Conservation (phyloP, 2,888 invertebrate species). For the Mechanitis messenoides region DNA sequence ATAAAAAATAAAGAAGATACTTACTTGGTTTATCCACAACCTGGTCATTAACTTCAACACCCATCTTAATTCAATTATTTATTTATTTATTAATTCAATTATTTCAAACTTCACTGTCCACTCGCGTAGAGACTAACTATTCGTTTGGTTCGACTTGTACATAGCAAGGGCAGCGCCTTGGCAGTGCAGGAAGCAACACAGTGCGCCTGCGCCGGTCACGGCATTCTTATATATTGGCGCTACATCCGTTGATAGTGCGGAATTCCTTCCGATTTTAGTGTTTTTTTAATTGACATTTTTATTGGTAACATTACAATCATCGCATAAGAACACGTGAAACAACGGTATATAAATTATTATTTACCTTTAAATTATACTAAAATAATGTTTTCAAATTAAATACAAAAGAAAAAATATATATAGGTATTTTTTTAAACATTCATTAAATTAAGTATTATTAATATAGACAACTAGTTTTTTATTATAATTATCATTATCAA, state of each 20-base stretch:
- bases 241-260: slow-evolving; percentile 12
- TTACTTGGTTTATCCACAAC: slow-evolving; percentile 15
- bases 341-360: too few species aligned
- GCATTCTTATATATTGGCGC: slow-evolving; percentile 29
- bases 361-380: too few species aligned
- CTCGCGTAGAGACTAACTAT: slow-evolving; percentile 11
- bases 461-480: too few species aligned
- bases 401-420: too few species aligned
- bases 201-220: slow-evolving; percentile 27
- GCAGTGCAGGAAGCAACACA: slow-evolving; percentile 28
- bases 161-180: slow-evolving; percentile 32
- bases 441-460: too few species aligned
- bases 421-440: too few species aligned
- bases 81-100: neutral
- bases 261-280: slow-evolving; percentile 16
- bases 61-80: slow-evolving; percentile 8
- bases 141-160: slow-evolving; percentile 5
- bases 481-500: neutral
- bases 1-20: slow-evolving; percentile 2
- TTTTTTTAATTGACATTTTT: too few species aligned
- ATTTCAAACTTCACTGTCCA: slow-evolving; percentile 10
- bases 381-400: too few species aligned
- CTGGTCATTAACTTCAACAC: slow-evolving; percentile 6
- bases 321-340: too few species aligned
- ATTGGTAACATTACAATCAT: too few species aligned